Evolutionary conservation across 2,888 invertebrate species (phyloP).

Genomic region (Hesperia comma): DNA sequence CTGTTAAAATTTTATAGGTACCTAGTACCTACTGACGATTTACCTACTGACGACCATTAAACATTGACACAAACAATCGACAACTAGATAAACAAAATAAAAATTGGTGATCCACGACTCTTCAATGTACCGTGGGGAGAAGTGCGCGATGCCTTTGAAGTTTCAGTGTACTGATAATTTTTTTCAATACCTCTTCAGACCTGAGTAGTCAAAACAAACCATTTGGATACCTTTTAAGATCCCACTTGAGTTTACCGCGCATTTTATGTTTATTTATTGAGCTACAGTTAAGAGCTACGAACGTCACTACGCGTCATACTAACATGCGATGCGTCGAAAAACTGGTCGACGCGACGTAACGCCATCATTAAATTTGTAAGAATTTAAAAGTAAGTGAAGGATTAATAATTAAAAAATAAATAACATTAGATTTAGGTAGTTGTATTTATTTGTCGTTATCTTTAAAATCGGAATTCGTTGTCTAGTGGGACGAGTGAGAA

Average conservation of each 20-base stretch:
- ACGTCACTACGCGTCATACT: neutral
- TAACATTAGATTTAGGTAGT: no score
- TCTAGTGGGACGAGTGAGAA: no score
- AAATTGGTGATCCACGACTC: neutral
- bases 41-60: no score
- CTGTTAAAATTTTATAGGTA: no score
- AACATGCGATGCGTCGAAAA: no score
- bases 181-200: conserved; percentile 63
- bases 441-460: no score
- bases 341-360: no score
- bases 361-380: no score
- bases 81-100: conserved; percentile 1
- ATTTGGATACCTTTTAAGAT: conserved; percentile 69
- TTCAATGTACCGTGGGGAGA: conserved; percentile 10
- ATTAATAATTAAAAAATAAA: no score
- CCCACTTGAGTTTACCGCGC: conserved; percentile 74
- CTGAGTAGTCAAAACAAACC: conserved; percentile 81
- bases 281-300: conserved; percentile 24
- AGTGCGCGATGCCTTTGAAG: conserved; percentile 58
- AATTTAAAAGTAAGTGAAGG: no score
- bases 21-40: no score
- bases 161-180: conserved; percentile 65
- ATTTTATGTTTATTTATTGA: conserved; percentile 72
- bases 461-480: no score
- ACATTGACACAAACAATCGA: neutral